These are phyloP conservation scores for Carassius auratus DNA, from an alignment of 2,113 vertebrate species.

Conservation along the genomic window DNA sequence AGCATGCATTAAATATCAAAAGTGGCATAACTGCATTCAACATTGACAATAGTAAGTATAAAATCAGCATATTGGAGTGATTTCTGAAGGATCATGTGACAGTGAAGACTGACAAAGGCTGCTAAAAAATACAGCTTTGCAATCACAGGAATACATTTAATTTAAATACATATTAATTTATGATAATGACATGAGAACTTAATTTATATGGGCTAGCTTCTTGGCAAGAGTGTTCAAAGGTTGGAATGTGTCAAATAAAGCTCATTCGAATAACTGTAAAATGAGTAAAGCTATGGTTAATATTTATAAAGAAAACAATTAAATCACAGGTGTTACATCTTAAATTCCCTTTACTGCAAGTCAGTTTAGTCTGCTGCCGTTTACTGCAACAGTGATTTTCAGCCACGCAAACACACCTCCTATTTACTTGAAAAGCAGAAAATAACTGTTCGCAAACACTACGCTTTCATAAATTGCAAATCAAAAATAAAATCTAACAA, in stretches of 20 bases:
- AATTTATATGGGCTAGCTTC: not conserved
- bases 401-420: not conserved
- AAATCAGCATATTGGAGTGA: too few species aligned
- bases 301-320: not conserved
- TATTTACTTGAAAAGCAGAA: too few species aligned
- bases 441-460: not conserved
- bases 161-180: not conserved
- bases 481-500: not conserved
- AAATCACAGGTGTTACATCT: not conserved
- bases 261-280: not conserved
- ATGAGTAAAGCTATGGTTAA: not conserved
- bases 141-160: not conserved
- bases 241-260: not conserved
- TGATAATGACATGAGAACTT: not conserved
- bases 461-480: not conserved
- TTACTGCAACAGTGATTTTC: not conserved
- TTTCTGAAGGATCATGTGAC: not conserved
- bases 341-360: not conserved
- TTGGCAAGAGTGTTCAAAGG: not conserved
- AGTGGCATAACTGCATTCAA: not conserved
- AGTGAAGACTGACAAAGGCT: not conserved
- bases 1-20: not conserved
- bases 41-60: not conserved
- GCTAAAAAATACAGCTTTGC: not conserved
- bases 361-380: not conserved